Evolutionary conservation across 2,113 vertebrate genomes (phyloP).

Genomic region (Anarhynchus alexandrinus): DNA sequence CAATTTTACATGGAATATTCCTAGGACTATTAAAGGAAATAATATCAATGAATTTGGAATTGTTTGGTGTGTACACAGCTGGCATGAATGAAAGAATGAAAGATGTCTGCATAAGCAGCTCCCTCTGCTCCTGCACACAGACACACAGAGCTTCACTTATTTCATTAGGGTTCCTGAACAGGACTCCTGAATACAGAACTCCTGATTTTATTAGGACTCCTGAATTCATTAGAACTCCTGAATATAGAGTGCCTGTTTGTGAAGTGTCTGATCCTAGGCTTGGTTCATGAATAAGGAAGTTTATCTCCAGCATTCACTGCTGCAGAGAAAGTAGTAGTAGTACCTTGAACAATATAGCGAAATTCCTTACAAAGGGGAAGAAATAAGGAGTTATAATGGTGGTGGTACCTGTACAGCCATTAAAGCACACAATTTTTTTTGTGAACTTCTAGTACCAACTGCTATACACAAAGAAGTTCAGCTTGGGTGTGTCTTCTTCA

Average conservation of each 20-base stretch:
- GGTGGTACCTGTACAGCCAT: background rate
- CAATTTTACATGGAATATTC: background rate
- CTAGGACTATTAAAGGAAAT: background rate
- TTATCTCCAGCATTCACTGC: background rate
- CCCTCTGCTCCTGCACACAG: background rate
- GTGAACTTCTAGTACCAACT: background rate
- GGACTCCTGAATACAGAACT: background rate
- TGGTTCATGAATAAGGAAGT: background rate
- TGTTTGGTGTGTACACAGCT: slow-evolving; percentile 19
- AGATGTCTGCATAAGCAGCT: background rate
- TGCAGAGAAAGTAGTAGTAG: background rate
- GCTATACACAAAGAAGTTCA: background rate
- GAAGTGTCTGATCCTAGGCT: background rate
- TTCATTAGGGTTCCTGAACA: background rate
- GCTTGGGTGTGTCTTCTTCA: background rate
- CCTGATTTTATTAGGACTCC: background rate
- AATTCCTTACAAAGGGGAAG: background rate
- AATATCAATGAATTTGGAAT: slow-evolving; percentile 7
- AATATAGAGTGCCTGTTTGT: background rate
- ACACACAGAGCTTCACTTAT: slow-evolving; percentile 8
- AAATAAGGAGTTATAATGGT: background rate
- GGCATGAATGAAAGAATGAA: slow-evolving; percentile 2
- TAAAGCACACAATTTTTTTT: background rate
- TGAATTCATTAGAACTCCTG: background rate
- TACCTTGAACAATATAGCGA: background rate